These are phyloP conservation scores for Teleogryllus oceanicus DNA, from an alignment of 2,888 invertebrate genomes.

Conservation along the genomic window DNA sequence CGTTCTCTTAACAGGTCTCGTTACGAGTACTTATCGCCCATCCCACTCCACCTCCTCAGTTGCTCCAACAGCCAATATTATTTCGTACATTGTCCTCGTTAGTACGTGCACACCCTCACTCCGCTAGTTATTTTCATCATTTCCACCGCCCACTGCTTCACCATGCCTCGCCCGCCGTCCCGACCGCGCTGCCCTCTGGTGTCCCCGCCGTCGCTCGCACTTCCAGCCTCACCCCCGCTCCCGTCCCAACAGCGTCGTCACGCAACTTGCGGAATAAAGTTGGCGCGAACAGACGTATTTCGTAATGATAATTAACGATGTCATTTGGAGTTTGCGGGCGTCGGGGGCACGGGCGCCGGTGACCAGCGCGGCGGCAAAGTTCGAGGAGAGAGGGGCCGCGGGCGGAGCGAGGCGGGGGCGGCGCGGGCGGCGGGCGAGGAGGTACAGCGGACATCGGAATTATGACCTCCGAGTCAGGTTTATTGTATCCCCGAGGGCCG, in stretches of 20 bases:
- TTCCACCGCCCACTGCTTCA: too few species aligned
- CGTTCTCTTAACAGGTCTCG: neutral
- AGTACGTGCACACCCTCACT: too few species aligned
- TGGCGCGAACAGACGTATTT: slow-evolving; percentile 18
- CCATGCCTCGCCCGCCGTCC: too few species aligned
- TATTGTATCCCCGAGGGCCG: neutral
- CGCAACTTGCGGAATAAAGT: slow-evolving; percentile 9
- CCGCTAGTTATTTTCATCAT: too few species aligned
- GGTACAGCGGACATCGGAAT: neutral
- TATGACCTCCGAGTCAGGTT: slow-evolving; percentile 9
- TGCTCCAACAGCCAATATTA: too few species aligned
- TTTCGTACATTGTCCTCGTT: too few species aligned
- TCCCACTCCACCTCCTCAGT: too few species aligned
- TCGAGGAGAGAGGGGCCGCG: neutral
- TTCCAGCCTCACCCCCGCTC: neutral
- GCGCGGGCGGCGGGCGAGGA: neutral
- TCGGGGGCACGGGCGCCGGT: neutral
- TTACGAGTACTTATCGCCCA: too few species aligned
- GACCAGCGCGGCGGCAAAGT: neutral
- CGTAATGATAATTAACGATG: slow-evolving; percentile 18
- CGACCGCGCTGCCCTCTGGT: too few species aligned
- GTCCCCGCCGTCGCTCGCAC: neutral
- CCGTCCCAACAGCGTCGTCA: slow-evolving; percentile 1
- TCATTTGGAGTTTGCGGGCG: slow-evolving; percentile 18
- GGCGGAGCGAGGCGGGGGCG: neutral